Evolutionary conservation across 1,140 invertebrate species (phyloP), one percentile per base, ranked within the genome.

Genomic region (Pectinophora gossypiella): DNA sequence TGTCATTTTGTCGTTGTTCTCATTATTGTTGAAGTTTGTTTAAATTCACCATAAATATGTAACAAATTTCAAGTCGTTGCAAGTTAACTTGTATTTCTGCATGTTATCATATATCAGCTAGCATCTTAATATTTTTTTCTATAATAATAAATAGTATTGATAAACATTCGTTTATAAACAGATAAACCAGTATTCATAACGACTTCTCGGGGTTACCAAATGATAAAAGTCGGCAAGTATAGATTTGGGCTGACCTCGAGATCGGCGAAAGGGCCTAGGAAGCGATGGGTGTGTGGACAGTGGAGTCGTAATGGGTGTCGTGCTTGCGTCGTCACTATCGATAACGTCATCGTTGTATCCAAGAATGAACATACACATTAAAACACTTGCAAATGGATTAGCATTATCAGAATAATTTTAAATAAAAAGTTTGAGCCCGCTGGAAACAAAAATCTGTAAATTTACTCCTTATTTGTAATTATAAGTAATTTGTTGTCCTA

Each of bases 341-440:
- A 71, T n/a, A 51, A 71, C 36, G 36, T 38, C 0, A 65, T 76
- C n/a, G 38, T 70, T 7, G 55, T 48, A 46, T 40, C 36, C n/a
- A 66, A 57, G 12, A 53, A 61, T 49, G 7, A 40, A 3, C 75
- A 78, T 43, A 65, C 32, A 16, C 70, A 75, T 27, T 49, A 38
- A 38, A 27, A n/a, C n/a, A n/a, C n/a, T n/a, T n/a, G n/a, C n/a
- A n/a, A n/a, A 5, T 27, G 23, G 5, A 5, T 6, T 12, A 27
- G 12, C 23, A 27, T 12, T 27, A 27, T 6, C 23, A 15, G 36
- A n/a, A 1, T 16, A 40, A 1, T 13, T 40, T 12, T 15, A 3
- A 18, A 13, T 3, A 40, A 40, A 6, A 27, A 27, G 23, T 27
- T 27, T 12, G 5, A 27, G 23, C 12, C 12, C 23, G 5, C 5